These are phyloP conservation scores for Cebus imitator DNA, from an alignment of 2,113 vertebrate species.

Conservation along the genomic window DNA sequence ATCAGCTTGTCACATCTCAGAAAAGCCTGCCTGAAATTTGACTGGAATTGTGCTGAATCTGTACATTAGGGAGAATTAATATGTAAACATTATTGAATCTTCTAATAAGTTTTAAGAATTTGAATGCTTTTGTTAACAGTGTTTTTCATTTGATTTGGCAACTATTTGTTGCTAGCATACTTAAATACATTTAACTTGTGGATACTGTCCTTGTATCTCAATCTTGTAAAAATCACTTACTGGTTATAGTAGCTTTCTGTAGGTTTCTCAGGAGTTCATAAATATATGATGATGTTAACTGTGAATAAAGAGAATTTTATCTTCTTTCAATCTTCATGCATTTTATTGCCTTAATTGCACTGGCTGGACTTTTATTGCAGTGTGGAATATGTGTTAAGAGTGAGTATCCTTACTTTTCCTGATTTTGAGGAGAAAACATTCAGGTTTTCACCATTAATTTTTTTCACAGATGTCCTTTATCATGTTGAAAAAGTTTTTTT, in stretches of 20 bases:
- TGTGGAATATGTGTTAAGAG: background rate
- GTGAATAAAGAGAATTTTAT: background rate
- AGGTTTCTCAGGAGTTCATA: background rate
- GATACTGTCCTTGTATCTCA: background rate
- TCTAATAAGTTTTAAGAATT: background rate
- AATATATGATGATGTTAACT: background rate
- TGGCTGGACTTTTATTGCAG: background rate
- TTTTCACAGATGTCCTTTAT: background rate
- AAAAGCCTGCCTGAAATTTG: background rate
- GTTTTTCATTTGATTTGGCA: background rate
- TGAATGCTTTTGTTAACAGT: background rate
- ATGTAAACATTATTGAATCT: background rate
- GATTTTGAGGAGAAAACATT: background rate
- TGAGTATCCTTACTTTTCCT: background rate
- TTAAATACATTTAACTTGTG: background rate
- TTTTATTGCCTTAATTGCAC: background rate
- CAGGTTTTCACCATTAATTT: background rate
- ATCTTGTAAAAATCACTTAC: background rate
- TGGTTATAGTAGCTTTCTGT: background rate
- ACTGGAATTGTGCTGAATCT: background rate
- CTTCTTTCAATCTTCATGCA: background rate
- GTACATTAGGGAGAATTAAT: background rate
- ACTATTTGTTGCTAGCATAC: background rate
- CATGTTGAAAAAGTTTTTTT: background rate
- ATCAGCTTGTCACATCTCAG: background rate